A percentile compares a stretch with the other conserved stretches of the same genome.
These are phyloP conservation scores for Alloscopus bannaensis DNA, from an alignment of 2,888 invertebrate genomes.

Conservation along the genomic window DNA sequence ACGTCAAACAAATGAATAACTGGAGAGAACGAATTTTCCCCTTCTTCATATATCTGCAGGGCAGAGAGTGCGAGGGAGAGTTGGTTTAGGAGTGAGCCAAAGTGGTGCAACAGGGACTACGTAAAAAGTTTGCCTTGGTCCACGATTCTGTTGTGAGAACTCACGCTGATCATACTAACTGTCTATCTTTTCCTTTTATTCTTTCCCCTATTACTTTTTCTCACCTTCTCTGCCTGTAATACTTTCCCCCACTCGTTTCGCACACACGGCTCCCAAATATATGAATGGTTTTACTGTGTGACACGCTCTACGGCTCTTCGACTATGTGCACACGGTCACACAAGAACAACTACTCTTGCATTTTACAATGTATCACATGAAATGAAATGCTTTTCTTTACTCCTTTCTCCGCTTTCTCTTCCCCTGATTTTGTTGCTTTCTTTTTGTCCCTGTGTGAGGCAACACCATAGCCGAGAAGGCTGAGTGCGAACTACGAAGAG, in stretches of 20 bases:
- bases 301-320: no score
- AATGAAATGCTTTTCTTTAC: conserved; percentile 10
- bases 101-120: conserved; percentile 62
- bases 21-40: conserved; percentile 46
- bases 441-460: no score
- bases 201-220: no score
- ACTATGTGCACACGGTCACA: no score
- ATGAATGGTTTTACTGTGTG: no score
- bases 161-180: conserved; percentile 38
- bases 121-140: conserved; percentile 46
- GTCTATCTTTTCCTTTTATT: conserved; percentile 10
- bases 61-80: conserved; percentile 40
- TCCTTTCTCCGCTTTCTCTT: conserved; percentile 14
- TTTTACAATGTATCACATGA: no score
- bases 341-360: no score
- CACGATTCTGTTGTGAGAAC: conserved; percentile 41
- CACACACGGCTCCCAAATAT: no score
- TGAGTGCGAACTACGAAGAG: not conserved
- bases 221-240: conserved; percentile 1
- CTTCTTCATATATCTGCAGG: conserved; percentile 35
- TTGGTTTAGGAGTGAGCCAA: conserved; percentile 53
- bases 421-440: not conserved
- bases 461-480: no score
- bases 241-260: no score
- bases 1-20: conserved; percentile 63